Evolutionary conservation across 2,888 invertebrate species (phyloP), one percentile per base, ranked within the genome.

Genomic region (Brassicogethes aeneus): DNA sequence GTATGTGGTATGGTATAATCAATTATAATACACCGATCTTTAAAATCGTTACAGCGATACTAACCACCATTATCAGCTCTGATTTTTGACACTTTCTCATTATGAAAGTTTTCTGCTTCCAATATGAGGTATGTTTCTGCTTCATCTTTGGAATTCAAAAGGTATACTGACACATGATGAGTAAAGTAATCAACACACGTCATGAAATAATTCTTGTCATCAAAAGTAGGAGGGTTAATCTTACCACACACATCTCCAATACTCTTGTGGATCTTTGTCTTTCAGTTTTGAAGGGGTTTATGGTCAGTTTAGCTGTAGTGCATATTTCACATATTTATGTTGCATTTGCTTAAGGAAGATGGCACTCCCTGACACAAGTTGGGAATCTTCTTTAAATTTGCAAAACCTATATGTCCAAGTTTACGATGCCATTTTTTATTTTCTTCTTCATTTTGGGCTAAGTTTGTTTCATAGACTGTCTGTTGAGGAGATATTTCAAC

Each of bases 61-160:
- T 53, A 53, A n/a, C 46, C 43, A 2, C 50, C 55, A 39, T 55
- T 54, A 38, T n/a, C n/a, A n/a, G n/a, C n/a, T n/a, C n/a, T n/a
- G n/a, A n/a, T n/a, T n/a, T n/a, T n/a, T n/a, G n/a, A n/a, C n/a
- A n/a, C n/a, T n/a, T n/a, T n/a, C n/a, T n/a, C n/a, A n/a, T n/a
- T n/a, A n/a, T n/a, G n/a, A n/a, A n/a, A n/a, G n/a, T n/a, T n/a
- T n/a, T n/a, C n/a, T n/a, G n/a, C n/a, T n/a, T n/a, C n/a, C n/a
- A 54, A 23, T 48, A 45, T 46, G 2, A 54, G 15, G 33, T 39
- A 40, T n/a, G 47, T 39, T 36, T 12, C 5, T 8, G 37, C 45
- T 40, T 52, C 47, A 49, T 34, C 32, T 44, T 53, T 52, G 30
- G 36, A 13, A n/a, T n/a, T n/a, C n/a, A n/a, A n/a, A n/a, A n/a